A percentile compares a stretch with the other conserved stretches of the same genome.
Evolutionary conservation across 2,888 invertebrate genomes (phyloP).

Genomic region (Cheilosia urbana): DNA sequence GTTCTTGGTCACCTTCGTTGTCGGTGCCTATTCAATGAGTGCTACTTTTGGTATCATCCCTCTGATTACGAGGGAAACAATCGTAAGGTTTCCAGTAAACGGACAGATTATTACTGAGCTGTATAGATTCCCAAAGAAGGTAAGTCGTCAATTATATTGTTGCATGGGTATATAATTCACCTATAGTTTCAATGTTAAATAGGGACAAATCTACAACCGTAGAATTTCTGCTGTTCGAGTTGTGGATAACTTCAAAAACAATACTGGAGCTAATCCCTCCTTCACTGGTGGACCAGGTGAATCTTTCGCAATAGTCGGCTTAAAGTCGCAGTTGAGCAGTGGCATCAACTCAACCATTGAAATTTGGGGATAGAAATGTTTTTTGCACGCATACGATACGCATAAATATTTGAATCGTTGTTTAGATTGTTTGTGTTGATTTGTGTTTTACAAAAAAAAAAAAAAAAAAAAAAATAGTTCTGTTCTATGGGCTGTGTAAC

Average conservation of each 20-base stretch:
- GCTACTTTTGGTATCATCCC: slow-evolving; percentile 44
- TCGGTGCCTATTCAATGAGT: slow-evolving; percentile 29
- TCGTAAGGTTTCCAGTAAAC: slow-evolving; percentile 16
- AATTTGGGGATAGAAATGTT: slow-evolving; percentile 9
- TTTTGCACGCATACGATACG: neutral
- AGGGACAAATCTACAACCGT: slow-evolving; percentile 49
- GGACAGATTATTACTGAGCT: slow-evolving; percentile 22
- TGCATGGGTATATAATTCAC: neutral
- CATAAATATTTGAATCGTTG: neutral
- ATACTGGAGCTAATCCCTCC: slow-evolving; percentile 43
- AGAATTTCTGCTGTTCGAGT: slow-evolving; percentile 49
- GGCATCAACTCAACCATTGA: slow-evolving; percentile 57
- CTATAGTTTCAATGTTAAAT: neutral
- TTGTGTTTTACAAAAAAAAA: neutral
- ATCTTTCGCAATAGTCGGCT: slow-evolving; percentile 41
- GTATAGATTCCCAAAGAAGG: slow-evolving; percentile 36
- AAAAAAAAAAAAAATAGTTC: too few species aligned
- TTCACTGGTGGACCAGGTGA: slow-evolving; percentile 57
- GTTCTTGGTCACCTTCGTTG: slow-evolving; percentile 25
- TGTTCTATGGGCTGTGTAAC: too few species aligned
- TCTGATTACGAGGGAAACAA: slow-evolving; percentile 26
- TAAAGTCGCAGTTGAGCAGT: slow-evolving; percentile 42
- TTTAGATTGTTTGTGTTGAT: neutral
- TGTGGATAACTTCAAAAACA: slow-evolving; percentile 47
- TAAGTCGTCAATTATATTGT: slow-evolving; percentile 16